Conservation (phyloP, 2,797 vertebrate genomes). For the Chloroceryle amazona region DNA sequence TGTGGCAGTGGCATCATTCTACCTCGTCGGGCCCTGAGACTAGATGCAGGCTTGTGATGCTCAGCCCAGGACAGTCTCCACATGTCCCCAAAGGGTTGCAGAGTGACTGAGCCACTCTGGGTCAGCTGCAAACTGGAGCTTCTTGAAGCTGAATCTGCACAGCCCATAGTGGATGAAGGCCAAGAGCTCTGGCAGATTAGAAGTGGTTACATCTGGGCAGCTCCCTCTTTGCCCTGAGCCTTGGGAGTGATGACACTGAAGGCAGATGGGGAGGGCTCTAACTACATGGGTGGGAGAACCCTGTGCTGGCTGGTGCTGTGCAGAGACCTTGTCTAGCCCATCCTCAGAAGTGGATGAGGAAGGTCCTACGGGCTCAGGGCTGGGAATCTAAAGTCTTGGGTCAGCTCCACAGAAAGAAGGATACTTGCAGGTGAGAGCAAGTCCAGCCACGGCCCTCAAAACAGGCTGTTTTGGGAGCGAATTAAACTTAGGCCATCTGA, state of each 20-base stretch:
- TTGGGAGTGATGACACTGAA: background rate
- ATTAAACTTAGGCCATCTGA: background rate
- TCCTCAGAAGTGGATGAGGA: background rate
- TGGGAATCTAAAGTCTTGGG: background rate
- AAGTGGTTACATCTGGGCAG: background rate
- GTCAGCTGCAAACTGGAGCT: background rate
- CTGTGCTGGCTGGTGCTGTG: background rate
- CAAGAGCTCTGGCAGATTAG: background rate
- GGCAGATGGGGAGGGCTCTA: background rate
- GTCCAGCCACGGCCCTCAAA: background rate
- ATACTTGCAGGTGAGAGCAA: fast-evolving
- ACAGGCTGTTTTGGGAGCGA: background rate
- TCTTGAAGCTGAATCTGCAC: background rate
- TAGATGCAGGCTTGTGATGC: background rate
- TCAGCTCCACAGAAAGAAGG: background rate
- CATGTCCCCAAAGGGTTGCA: background rate
- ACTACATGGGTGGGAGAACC: fast-evolving
- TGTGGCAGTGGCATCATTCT: fast-evolving
- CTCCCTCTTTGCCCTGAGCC: background rate
- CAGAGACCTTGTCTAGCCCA: background rate
- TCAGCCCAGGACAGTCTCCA: background rate
- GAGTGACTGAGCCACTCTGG: background rate
- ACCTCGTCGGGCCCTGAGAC: background rate
- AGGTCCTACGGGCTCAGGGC: fast-evolving
- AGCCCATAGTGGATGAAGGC: background rate